A percentile compares a stretch with the other conserved stretches of the same genome.
Conservation (phyloP, 1,140 invertebrate species). For the Laodelphax striatellus region DNA sequence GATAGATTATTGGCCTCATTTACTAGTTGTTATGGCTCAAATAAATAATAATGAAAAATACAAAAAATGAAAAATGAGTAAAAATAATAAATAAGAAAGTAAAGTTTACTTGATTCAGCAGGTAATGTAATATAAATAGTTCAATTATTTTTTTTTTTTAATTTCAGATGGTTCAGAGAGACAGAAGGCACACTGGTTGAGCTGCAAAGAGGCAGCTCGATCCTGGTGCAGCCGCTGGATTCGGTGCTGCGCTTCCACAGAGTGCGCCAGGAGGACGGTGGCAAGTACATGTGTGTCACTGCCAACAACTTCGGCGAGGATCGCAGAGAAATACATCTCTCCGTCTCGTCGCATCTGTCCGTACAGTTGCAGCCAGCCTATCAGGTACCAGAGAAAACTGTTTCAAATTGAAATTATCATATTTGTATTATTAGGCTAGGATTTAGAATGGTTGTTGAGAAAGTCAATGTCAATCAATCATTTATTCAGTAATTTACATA, state of each 20-base stretch:
- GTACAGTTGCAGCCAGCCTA: slow-evolving; percentile 59
- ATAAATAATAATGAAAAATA: no score
- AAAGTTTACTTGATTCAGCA: no score
- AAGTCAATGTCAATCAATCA: no score
- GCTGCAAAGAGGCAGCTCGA: slow-evolving; percentile 19
- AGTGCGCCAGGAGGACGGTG: slow-evolving; percentile 53
- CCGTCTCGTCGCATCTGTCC: slow-evolving; percentile 54
- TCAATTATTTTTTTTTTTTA: no score
- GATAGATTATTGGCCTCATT: no score
- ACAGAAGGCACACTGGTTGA: slow-evolving; percentile 45
- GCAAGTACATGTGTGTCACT: slow-evolving; percentile 65
- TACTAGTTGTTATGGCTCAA: no score
- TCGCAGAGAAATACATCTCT: slow-evolving; percentile 52
- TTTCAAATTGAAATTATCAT: neutral
- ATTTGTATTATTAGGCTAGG: no score
- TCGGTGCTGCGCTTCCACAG: slow-evolving; percentile 43
- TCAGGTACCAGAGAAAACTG: slow-evolving; percentile 35
- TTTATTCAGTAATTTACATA: no score
- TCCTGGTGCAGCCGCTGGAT: slow-evolving; percentile 33
- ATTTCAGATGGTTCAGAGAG: slow-evolving; percentile 49
- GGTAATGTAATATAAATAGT: no score
- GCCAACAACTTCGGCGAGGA: slow-evolving; percentile 73
- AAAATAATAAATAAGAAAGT: no score
- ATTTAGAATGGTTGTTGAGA: no score
- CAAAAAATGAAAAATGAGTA: no score